These are phyloP conservation scores for Melinopterus prodromus DNA, from an alignment of 2,888 invertebrate genomes.

Conservation along the genomic window DNA sequence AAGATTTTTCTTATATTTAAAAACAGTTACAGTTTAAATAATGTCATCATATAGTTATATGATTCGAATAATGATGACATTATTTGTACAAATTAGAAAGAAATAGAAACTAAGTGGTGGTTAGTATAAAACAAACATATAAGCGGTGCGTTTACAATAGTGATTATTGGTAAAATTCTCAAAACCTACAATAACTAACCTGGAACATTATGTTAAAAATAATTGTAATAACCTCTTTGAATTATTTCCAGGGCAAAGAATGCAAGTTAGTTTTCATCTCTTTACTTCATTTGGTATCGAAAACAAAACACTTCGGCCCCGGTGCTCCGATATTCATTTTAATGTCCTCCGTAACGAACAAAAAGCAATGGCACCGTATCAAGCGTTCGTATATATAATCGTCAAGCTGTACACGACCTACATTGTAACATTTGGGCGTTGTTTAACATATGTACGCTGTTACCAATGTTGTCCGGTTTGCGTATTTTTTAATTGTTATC, in stretches of 20 bases:
- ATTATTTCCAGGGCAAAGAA: conserved; percentile 5
- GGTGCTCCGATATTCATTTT: conserved; percentile 11
- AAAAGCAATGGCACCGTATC: conserved; percentile 11
- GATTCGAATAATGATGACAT: background rate
- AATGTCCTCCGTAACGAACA: conserved; percentile 7
- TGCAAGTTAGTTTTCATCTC: background rate
- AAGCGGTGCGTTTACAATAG: conserved; percentile 4
- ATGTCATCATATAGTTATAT: background rate
- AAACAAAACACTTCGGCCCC: background rate
- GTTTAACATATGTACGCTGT: conserved; percentile 62
- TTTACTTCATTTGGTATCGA: background rate
- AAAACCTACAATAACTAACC: background rate
- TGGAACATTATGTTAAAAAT: background rate
- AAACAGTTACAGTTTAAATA: background rate
- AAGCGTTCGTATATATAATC: conserved; percentile 4
- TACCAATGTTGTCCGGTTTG: conserved; percentile 51
- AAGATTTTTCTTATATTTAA: background rate
- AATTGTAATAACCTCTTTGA: background rate
- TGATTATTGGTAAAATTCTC: background rate
- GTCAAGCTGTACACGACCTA: conserved; percentile 29
- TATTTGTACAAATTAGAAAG: background rate
- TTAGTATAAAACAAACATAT: background rate
- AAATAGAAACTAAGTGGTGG: background rate
- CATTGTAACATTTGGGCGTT: conserved; percentile 60
- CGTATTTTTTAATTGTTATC: conserved; percentile 30